Evolutionary conservation across 35 echinoderm and acorn worm genomes (phyloP).

Genomic region (Heliocidaris erythrogramma): DNA sequence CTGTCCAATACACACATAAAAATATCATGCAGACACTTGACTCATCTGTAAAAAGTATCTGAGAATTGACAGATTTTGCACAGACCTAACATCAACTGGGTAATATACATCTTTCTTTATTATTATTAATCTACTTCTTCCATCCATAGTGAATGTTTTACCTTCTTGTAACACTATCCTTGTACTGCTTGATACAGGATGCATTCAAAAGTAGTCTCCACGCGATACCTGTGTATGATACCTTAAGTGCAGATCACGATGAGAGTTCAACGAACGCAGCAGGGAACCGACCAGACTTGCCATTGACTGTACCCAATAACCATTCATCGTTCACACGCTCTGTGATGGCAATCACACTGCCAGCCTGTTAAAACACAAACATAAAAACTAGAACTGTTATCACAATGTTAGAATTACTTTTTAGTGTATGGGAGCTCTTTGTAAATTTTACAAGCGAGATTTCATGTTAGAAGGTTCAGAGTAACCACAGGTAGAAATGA

Average conservation of each 20-base stretch:
- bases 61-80: background rate
- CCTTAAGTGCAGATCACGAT: conserved; percentile 30
- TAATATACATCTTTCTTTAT: background rate
- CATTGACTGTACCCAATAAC: conserved; percentile 75
- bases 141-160: no score
- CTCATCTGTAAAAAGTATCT: background rate
- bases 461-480: background rate
- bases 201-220: background rate
- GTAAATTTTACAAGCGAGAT: background rate
- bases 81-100: background rate
- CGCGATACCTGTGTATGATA: background rate
- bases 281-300: conserved; percentile 87
- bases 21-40: background rate
- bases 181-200: background rate
- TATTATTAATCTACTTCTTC: background rate
- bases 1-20: background rate
- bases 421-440: background rate
- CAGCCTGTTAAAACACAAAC: conserved; percentile 56
- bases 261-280: conserved; percentile 81
- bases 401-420: background rate
- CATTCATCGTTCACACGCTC: conserved; percentile 84
- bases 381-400: background rate
- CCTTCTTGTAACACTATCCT: no score
- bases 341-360: conserved; percentile 71
- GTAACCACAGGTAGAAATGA: no score